Conservation (phyloP, 1,140 invertebrate genomes). For the Zaprionus lachaisei region DNA sequence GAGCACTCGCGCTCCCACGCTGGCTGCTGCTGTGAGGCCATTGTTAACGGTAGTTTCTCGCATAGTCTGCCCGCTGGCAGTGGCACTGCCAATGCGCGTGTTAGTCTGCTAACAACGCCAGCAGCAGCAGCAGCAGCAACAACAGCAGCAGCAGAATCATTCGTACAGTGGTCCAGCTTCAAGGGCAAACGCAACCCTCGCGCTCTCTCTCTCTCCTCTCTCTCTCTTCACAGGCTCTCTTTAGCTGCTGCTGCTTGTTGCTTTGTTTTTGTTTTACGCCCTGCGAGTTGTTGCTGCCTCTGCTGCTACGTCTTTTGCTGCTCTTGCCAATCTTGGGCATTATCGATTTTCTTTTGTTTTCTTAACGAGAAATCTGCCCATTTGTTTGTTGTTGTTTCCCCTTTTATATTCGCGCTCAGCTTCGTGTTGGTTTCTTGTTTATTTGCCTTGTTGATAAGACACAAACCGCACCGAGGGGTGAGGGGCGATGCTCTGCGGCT, state of each 20-base stretch:
- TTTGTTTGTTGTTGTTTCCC: conserved; percentile 42
- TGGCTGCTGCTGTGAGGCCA: conserved; percentile 23
- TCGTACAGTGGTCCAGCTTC: conserved; percentile 24
- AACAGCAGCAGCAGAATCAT: background rate
- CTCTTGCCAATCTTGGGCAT: conserved; percentile 60
- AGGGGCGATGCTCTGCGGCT: background rate
- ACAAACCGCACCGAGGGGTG: background rate
- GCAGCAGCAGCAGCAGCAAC: background rate
- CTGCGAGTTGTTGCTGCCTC: conserved; percentile 36
- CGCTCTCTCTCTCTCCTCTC: conserved; percentile 8
- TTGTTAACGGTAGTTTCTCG: conserved; percentile 56
- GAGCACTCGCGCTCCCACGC: conserved; percentile 25
- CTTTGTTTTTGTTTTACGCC: conserved; percentile 44
- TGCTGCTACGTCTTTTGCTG: conserved; percentile 41
- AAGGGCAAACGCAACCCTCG: conserved; percentile 44
- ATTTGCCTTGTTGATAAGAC: conserved; percentile 49
- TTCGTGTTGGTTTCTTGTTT: conserved; percentile 44
- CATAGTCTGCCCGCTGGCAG: background rate
- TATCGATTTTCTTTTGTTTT: conserved; percentile 64
- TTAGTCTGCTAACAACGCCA: conserved; percentile 39
- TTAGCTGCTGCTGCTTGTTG: conserved; percentile 36
- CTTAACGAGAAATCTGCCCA: conserved; percentile 23
- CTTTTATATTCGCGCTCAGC: conserved; percentile 11
- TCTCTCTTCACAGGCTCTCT: conserved; percentile 31
- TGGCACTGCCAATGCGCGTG: conserved; percentile 27